phyloP scores from a whole-genome alignment of 2,888 invertebrate genomes.

The Drosophila histrio region DNA sequence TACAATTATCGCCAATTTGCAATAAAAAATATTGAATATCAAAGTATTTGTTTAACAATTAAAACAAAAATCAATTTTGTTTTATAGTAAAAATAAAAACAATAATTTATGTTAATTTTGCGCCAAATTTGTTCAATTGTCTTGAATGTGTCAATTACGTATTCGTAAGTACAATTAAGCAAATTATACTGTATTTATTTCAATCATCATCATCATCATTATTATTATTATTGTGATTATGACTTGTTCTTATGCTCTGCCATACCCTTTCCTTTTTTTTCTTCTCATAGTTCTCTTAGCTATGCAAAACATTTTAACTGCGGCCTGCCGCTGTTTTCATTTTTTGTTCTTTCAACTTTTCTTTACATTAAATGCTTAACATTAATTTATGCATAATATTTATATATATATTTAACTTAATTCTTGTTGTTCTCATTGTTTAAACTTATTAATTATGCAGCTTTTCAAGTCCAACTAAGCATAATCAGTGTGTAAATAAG shows the following conservation, averaged over 20 bases:
- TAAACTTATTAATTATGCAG: conserved; percentile 39
- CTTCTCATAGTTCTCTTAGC: conserved; percentile 18
- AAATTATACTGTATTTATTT: neutral
- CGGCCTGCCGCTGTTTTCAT: conserved; percentile 60
- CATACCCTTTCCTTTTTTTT: conserved; percentile 8
- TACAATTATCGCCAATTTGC: neutral
- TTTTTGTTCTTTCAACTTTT: neutral
- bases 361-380: conserved; percentile 68
- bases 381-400: conserved; percentile 44
- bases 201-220: too few relatives aligned
- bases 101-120: too few relatives aligned
- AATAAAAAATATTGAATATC: neutral
- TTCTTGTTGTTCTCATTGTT: conserved; percentile 38
- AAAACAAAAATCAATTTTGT: neutral
- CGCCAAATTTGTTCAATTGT: too few relatives aligned
- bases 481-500: conserved; percentile 81
- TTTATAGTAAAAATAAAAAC: neutral
- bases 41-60: neutral
- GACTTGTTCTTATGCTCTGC: conserved; percentile 8
- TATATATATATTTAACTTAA: conserved; percentile 26
- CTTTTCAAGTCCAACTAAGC: conserved; percentile 74
- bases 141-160: neutral
- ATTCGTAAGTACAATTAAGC: neutral
- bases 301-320: conserved; percentile 55
- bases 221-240: conserved; percentile 16